These are phyloP conservation scores for Myrmecobius fasciatus DNA, from an alignment of 2,113 vertebrate species.

Conservation along the genomic window DNA sequence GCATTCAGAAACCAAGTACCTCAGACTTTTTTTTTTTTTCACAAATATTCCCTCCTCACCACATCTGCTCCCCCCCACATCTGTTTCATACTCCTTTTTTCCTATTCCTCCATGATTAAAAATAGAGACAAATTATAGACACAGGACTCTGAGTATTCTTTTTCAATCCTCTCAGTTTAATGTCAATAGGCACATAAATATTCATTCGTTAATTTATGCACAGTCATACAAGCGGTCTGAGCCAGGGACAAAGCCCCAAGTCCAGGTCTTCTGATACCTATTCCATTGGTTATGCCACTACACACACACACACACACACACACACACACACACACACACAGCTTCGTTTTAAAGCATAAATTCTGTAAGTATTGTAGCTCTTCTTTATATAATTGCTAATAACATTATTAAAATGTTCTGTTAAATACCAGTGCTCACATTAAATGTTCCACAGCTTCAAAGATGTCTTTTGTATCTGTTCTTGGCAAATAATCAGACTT, in stretches of 20 bases:
- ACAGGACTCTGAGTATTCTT: not conserved
- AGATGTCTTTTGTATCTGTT: not conserved
- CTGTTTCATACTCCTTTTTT: not conserved
- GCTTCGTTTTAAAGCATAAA: no score
- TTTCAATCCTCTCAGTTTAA: not conserved
- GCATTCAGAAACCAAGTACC: not conserved
- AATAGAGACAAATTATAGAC: not conserved
- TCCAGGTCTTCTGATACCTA: not conserved
- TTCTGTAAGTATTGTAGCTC: not conserved
- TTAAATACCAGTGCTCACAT: not conserved
- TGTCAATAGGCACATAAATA: not conserved
- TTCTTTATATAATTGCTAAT: not conserved
- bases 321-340: not conserved
- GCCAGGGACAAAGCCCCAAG: not conserved
- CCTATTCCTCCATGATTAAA: not conserved
- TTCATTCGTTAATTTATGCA: not conserved
- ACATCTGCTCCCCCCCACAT: not conserved
- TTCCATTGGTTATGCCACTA: no score
- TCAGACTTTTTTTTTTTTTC: not conserved
- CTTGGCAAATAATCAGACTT: not conserved
- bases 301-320: no score
- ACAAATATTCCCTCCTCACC: not conserved
- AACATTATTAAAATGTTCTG: not conserved
- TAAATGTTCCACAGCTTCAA: not conserved
- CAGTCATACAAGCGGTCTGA: not conserved